Evolutionary conservation across 2,888 invertebrate genomes (phyloP).

Genomic region (Luffia ferchaultella): DNA sequence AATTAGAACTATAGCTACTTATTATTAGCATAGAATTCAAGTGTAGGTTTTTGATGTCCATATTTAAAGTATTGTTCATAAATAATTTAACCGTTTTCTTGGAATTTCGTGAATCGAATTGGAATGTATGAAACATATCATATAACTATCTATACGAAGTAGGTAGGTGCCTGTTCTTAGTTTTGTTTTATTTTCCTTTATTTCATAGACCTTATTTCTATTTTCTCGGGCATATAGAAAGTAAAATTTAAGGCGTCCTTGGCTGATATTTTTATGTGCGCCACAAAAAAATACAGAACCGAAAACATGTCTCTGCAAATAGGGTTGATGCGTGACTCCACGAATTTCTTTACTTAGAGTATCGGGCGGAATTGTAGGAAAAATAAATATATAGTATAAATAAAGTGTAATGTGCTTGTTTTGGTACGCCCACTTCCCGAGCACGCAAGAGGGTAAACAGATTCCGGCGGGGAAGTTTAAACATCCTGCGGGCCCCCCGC

Average conservation of each 20-base stretch:
- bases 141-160: too few species aligned
- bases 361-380: neutral
- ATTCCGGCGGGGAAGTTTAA: slow-evolving; percentile 36
- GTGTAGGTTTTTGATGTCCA: too few species aligned
- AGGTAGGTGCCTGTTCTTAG: too few species aligned
- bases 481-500: slow-evolving; percentile 19
- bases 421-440: slow-evolving; percentile 24
- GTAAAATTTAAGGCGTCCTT: neutral
- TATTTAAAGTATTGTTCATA: too few species aligned
- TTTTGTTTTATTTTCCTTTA: too few species aligned
- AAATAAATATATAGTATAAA: slow-evolving; percentile 14
- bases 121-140: too few species aligned
- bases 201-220: too few species aligned
- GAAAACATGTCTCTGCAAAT: neutral
- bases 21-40: too few species aligned
- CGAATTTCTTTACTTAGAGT: neutral
- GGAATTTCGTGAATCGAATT: too few species aligned
- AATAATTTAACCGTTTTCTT: too few species aligned
- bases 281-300: neutral
- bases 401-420: slow-evolving; percentile 27
- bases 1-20: too few species aligned
- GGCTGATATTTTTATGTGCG: neutral
- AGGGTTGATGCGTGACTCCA: neutral
- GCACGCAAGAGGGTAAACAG: slow-evolving; percentile 23
- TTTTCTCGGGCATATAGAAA: too few species aligned